phyloP scores from a whole-genome alignment of 2,113 vertebrate species.

The Urocynchramus pylzowi region DNA sequence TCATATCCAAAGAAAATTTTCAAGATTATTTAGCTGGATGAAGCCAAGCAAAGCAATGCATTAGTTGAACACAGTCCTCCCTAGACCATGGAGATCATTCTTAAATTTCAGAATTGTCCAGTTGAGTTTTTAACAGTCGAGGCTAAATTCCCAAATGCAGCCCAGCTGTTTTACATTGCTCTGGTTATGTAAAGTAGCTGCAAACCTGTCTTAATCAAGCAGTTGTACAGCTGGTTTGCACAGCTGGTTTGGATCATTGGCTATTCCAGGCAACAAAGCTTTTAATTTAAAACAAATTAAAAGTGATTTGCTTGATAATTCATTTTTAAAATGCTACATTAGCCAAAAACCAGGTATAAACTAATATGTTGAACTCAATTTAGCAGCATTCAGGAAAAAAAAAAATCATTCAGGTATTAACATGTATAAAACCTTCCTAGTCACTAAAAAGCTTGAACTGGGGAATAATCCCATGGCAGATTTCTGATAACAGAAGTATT shows the following conservation, averaged over 20 bases:
- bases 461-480: neutral
- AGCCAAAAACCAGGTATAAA: neutral
- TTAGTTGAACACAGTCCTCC: neutral
- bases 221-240: conserved; percentile 9
- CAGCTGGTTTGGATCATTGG: conserved; percentile 23
- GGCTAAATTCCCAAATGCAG: neutral
- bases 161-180: neutral
- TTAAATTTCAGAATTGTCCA: neutral
- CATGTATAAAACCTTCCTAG: neutral
- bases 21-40: neutral
- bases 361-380: neutral
- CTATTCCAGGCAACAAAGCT: neutral
- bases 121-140: neutral
- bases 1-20: neutral
- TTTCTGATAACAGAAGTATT: neutral
- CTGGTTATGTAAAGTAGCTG: conserved; percentile 26
- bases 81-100: neutral
- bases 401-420: neutral
- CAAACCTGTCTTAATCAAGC: neutral
- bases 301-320: conserved; percentile 35
- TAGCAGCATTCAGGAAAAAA: neutral
- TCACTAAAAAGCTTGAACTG: neutral
- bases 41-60: conserved; percentile 13
- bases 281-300: conserved; percentile 39
- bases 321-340: neutral